Evolutionary conservation across 2,888 invertebrate species (phyloP), one percentile per base, ranked within the genome.

Genomic region (Philereme transversata): DNA sequence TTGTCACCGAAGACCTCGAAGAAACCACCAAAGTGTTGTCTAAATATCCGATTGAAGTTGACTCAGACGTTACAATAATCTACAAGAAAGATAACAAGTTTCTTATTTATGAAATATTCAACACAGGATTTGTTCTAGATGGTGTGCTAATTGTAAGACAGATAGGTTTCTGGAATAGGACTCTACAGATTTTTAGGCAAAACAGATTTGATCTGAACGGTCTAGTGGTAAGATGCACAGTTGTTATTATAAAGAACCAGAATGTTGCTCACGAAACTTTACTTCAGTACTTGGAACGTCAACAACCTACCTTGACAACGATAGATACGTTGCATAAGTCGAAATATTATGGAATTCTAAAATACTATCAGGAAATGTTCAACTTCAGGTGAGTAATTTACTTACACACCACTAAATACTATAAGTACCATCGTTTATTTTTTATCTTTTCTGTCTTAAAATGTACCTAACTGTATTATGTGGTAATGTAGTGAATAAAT

Each of bases 261-360:
- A 78, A 88, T 61, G 80, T 91, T 51, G 78, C 83, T 45, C 79
- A 91, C 33, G 74, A 82, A 75, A 86, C 86, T 4, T 83, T 94
- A 65, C 83, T 92, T 61, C 80, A 93, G 54, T 95, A 94, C 72
- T 69, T 79, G 62, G 76, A 76, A 10, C 79, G 94, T 47, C 87
- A 84, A 11, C 86, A 86, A 49, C 91, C 93, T 5, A 85, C 85
- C 22, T 87, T 93, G 57, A 84, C 87, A 41, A 91, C 93, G 73
- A 85, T 94, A 36, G 95, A 95, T 81, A 93, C 94, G 0, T 88
- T 95, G 87, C 93, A 95, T 78, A 93, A 95, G 70, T 93, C 94
- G 72, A 95, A 95, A 79, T 95, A 92, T 76, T 94, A 91, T 62
- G 87, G 94, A 4, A 79, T 95, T 8, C 76, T 93, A 65, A 81